Percentiles rank a stretch among this genome's conserved stretches.
Conservation (phyloP, 2,113 vertebrate species). For the Clarias macrocephalus region DNA sequence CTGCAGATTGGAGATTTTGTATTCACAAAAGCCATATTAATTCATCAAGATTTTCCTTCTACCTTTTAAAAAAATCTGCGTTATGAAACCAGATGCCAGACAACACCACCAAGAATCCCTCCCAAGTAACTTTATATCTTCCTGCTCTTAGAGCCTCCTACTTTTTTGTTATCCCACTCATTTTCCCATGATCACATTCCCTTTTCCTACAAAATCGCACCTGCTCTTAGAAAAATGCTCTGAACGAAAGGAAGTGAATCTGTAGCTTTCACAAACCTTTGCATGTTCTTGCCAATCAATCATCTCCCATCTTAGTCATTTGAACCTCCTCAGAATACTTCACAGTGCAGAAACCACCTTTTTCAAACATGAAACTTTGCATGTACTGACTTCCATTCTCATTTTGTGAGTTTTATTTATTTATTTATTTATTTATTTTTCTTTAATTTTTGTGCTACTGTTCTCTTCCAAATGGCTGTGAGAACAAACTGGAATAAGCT, state of each 20-base stretch:
- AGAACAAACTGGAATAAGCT: neutral
- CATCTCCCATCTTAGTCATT: neutral
- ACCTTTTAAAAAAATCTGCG: neutral
- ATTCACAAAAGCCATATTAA: neutral
- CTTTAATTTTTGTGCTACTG: neutral
- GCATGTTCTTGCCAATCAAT: neutral
- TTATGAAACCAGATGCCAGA: neutral
- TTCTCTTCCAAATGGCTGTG: neutral
- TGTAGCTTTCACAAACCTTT: neutral
- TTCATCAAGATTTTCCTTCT: neutral
- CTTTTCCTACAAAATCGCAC: neutral
- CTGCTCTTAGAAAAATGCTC: neutral
- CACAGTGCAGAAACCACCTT: neutral
- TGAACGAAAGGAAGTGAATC: neutral
- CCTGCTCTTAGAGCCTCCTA: neutral
- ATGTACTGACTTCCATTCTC: neutral
- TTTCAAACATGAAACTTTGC: neutral
- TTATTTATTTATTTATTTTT: too few species aligned
- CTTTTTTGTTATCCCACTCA: neutral
- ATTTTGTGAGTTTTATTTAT: neutral
- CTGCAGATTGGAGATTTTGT: neutral
- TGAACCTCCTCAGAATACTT: too few species aligned
- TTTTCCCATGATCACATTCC: neutral
- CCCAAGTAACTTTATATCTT: neutral
- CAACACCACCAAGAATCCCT: neutral